Evolutionary conservation across 2,888 invertebrate species (phyloP).

Genomic region (Phlogophora meticulosa): DNA sequence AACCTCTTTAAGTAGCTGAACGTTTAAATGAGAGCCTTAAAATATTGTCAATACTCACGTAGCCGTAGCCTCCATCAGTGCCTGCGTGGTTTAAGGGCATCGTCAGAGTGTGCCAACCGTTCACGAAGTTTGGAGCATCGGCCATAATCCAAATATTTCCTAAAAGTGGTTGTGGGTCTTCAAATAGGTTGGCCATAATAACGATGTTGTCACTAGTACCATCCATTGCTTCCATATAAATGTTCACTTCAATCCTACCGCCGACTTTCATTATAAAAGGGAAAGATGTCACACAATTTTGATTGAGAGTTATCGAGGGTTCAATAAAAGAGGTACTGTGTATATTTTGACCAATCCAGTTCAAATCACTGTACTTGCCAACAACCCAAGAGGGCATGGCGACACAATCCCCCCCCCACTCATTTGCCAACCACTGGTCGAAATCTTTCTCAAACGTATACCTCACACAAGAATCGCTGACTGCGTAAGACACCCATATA

Average conservation of each 20-base stretch:
- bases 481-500: constrained; percentile 56
- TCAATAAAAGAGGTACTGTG: constrained; percentile 68
- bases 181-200: constrained; percentile 65
- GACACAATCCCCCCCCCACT: constrained; percentile 59
- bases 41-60: constrained; percentile 12
- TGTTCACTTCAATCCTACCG: constrained; percentile 73
- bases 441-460: constrained; percentile 70
- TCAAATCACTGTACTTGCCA: constrained; percentile 37
- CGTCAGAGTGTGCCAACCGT: constrained; percentile 7
- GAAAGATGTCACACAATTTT: constrained; percentile 65
- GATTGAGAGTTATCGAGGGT: constrained; percentile 23
- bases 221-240: constrained; percentile 67
- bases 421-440: constrained; percentile 67
- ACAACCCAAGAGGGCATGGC: constrained; percentile 62
- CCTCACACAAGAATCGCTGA: constrained; percentile 70
- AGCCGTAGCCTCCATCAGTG: neutral
- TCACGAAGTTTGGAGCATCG: neutral
- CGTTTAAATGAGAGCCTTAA: neutral
- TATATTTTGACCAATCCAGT: constrained; percentile 53
- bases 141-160: neutral
- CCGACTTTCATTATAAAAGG: constrained; percentile 66
- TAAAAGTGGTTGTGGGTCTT: neutral
- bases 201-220: constrained; percentile 65
- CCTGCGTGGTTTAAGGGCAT: neutral
- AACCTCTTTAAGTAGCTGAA: too few relatives aligned